Evolutionary conservation across 2,113 vertebrate genomes (phyloP).

Genomic region (Salvelinus sp.): DNA sequence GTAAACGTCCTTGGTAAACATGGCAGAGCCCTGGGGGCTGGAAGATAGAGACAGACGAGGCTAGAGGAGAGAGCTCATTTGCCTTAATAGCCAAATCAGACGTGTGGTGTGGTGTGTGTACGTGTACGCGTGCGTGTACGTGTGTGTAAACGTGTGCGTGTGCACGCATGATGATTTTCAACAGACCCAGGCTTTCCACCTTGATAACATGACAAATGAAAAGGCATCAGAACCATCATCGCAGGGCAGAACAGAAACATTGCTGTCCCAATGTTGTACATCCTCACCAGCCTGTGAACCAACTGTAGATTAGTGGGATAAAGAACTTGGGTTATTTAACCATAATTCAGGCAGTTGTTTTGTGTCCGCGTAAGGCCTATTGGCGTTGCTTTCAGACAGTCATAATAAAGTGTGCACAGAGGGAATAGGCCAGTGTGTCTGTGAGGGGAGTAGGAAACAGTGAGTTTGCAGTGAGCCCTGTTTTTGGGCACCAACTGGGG

Average conservation of each 20-base stretch:
- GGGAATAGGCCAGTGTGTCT: conserved; percentile 53
- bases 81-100: not conserved
- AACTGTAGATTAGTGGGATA: conserved; percentile 43
- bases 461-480: not conserved
- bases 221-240: conserved; percentile 52
- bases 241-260: conserved; percentile 19
- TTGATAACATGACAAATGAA: conserved; percentile 29
- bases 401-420: conserved; percentile 64
- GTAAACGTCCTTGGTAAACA: conserved; percentile 61
- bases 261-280: conserved; percentile 33
- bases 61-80: conserved; percentile 41
- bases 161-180: conserved; percentile 31
- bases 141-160: too few relatives aligned
- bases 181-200: conserved; percentile 6
- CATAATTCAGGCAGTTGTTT: conserved; percentile 56
- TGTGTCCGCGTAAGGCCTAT: conserved; percentile 56
- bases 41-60: conserved; percentile 32
- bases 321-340: conserved; percentile 49
- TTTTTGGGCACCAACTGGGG: not conserved
- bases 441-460: conserved; percentile 56
- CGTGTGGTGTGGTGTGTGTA: not conserved
- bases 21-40: conserved; percentile 49
- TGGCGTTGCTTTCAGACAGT: conserved; percentile 66
- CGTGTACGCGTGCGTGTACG: too few relatives aligned
- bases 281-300: conserved; percentile 37